These are phyloP conservation scores for Bugula neritina DNA, from an alignment of 2,888 invertebrate genomes.

Conservation along the genomic window DNA sequence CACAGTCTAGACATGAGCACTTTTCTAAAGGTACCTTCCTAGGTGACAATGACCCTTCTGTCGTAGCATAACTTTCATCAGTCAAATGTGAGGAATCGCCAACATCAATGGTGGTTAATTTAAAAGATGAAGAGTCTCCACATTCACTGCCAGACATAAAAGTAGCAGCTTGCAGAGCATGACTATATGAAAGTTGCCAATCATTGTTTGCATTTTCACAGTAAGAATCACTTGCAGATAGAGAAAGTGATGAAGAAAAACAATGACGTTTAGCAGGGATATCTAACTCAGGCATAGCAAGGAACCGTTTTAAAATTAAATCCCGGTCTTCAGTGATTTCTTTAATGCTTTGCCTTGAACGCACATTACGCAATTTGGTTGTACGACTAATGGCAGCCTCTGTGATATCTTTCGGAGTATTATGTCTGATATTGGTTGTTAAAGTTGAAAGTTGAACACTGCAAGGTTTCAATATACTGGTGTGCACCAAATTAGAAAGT, in stretches of 20 bases:
- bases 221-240: not conserved
- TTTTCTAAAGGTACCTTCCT: not conserved
- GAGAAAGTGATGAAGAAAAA: not conserved
- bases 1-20: slow-evolving; percentile 2
- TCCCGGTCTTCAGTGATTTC: slow-evolving; percentile 2
- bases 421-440: not conserved
- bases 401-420: not conserved
- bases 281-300: slow-evolving; percentile 21
- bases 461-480: not conserved
- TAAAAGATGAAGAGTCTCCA: not conserved
- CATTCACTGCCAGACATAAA: not conserved
- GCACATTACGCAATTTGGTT: not conserved
- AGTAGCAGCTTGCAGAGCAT: slow-evolving; percentile 7
- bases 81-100: slow-evolving; percentile 9
- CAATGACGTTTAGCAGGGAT: not conserved
- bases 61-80: slow-evolving; percentile 1
- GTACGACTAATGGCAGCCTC: not conserved
- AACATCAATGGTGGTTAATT: not conserved
- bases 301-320: slow-evolving; percentile 8
- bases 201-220: slow-evolving; percentile 25
- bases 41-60: not conserved
- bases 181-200: slow-evolving; percentile 15
- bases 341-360: not conserved
- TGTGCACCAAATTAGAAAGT: not conserved
- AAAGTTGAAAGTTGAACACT: not conserved